Evolutionary conservation across 2,113 vertebrate genomes (phyloP).

Genomic region (Pogonocichla stellata): DNA sequence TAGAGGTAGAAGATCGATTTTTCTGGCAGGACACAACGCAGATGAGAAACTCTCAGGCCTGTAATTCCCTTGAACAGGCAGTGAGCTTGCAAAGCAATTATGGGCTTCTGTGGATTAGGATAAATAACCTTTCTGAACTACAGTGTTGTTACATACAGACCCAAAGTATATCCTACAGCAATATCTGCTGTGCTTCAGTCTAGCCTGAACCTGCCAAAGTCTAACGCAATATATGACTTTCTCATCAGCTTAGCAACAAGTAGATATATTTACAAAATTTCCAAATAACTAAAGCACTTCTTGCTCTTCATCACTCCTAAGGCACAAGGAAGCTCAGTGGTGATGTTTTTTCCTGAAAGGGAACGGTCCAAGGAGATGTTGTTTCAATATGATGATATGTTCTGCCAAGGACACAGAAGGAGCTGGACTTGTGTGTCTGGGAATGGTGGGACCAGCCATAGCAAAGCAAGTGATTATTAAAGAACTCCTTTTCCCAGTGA

Average conservation of each 20-base stretch:
- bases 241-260: neutral
- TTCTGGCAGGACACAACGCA: neutral
- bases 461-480: neutral
- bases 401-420: neutral
- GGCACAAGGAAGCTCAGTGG: neutral
- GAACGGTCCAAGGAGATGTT: neutral
- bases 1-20: neutral
- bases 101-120: conserved; percentile 40
- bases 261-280: neutral
- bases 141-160: neutral
- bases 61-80: conserved; percentile 27
- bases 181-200: conserved; percentile 27
- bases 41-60: neutral
- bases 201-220: neutral
- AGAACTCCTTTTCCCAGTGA: neutral
- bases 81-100: conserved; percentile 43
- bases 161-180: conserved; percentile 22
- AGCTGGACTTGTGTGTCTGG: neutral
- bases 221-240: neutral
- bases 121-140: conserved; percentile 29
- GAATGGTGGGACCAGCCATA: rapidly evolving
- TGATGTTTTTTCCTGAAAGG: neutral
- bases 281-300: neutral
- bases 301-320: neutral
- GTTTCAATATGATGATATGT: neutral